phyloP scores from a whole-genome alignment of 2,113 vertebrate species.

The Pseudonaja textilis region DNA sequence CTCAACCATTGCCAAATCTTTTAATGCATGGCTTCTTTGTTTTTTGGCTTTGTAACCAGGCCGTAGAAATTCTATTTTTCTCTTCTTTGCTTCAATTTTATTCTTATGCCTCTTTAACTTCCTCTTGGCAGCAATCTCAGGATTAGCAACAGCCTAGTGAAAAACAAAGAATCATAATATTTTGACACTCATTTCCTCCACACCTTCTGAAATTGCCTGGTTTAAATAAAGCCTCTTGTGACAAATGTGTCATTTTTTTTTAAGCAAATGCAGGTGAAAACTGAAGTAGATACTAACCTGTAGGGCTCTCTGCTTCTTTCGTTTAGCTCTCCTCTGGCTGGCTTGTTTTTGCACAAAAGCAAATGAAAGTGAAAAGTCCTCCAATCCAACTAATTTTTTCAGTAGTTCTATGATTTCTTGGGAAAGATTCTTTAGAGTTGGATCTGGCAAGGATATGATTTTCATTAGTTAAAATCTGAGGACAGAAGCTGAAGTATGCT shows the following conservation, averaged over 20 bases:
- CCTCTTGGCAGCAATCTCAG: slow-evolving; percentile 91
- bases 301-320: slow-evolving; percentile 85
- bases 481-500: neutral
- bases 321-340: slow-evolving; percentile 74
- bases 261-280: neutral
- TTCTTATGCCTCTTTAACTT: slow-evolving; percentile 94
- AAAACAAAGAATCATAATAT: slow-evolving; percentile 7
- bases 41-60: slow-evolving; percentile 89
- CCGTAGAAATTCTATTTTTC: slow-evolving; percentile 86
- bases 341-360: slow-evolving; percentile 90
- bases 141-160: slow-evolving; percentile 86
- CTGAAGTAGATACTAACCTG: slow-evolving; percentile 74
- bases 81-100: slow-evolving; percentile 90
- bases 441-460: slow-evolving; percentile 71
- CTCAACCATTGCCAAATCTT: slow-evolving; percentile 88
- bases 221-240: neutral
- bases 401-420: slow-evolving; percentile 94
- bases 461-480: neutral
- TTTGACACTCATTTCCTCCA: neutral
- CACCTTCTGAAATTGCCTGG: neutral
- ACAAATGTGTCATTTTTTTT: neutral
- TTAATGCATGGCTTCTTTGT: slow-evolving; percentile 76
- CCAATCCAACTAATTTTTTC: slow-evolving; percentile 87
- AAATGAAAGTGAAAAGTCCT: slow-evolving; percentile 87
- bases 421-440: slow-evolving; percentile 89